These are phyloP conservation scores for Eremophila alpestris DNA, from an alignment of 2,797 vertebrate genomes.

Conservation along the genomic window DNA sequence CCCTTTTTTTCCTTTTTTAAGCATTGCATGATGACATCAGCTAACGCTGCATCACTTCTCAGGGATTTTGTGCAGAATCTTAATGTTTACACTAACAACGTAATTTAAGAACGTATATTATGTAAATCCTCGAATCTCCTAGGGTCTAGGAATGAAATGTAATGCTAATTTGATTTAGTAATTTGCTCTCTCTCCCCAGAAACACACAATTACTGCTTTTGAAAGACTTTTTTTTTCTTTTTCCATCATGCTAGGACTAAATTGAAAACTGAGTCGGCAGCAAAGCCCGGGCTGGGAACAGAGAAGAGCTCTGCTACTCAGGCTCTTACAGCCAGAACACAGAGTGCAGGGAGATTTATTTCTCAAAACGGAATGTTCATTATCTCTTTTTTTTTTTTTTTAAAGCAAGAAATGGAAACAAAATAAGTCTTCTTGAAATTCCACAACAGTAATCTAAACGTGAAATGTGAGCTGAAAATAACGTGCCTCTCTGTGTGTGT, in stretches of 20 bases:
- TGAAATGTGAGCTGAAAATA: conserved; percentile 45
- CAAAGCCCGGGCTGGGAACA: conserved; percentile 21
- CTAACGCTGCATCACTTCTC: not conserved
- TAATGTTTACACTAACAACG: conserved; percentile 9
- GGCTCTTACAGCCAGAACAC: not conserved
- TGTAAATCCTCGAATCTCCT: conserved; percentile 57
- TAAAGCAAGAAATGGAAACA: not conserved
- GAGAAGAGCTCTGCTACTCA: not conserved
- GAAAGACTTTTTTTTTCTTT: conserved; percentile 51
- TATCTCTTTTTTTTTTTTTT: not conserved
- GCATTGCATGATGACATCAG: conserved; percentile 3
- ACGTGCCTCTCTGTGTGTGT: not conserved
- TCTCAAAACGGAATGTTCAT: not conserved
- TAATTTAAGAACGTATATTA: conserved; percentile 58
- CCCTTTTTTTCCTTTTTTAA: not conserved
- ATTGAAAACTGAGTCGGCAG: conserved; percentile 52
- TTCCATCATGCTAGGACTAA: conserved; percentile 3
- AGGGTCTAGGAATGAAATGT: conserved; percentile 55
- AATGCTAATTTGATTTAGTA: conserved; percentile 69
- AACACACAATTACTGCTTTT: conserved; percentile 49
- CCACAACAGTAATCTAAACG: not conserved
- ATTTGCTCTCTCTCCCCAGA: conserved; percentile 63
- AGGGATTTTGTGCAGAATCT: conserved; percentile 33
- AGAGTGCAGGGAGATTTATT: not conserved
- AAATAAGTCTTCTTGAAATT: conserved; percentile 27